phyloP scores from a whole-genome alignment of 2,888 invertebrate genomes.

The Andrena minutula region DNA sequence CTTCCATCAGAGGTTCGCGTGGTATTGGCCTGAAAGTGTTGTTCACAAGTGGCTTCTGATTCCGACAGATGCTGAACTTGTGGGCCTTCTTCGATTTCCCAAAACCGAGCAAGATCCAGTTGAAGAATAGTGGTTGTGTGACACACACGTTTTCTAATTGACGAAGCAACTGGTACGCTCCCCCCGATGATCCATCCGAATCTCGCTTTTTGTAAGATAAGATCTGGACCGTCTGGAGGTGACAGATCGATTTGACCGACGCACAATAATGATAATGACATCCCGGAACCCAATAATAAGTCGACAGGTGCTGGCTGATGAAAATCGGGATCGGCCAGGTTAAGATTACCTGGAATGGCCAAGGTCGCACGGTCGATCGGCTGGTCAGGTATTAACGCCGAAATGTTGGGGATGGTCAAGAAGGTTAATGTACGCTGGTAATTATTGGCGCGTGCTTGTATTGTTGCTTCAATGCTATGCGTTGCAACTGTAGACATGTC shows the following conservation, averaged over 20 bases:
- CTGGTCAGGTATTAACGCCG: neutral
- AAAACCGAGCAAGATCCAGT: neutral
- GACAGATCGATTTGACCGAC: too few relatives aligned
- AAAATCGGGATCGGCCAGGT: neutral
- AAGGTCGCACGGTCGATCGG: neutral
- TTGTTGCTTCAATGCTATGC: neutral
- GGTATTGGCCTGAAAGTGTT: too few relatives aligned
- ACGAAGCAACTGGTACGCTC: neutral
- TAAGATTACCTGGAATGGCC: neutral
- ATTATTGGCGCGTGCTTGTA: neutral
- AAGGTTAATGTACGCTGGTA: neutral
- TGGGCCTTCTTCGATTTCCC: slow-evolving; percentile 21
- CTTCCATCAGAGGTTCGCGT: too few relatives aligned
- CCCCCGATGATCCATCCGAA: slow-evolving; percentile 16
- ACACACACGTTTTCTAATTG: neutral
- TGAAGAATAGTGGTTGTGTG: neutral
- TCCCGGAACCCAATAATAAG: neutral
- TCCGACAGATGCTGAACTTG: neutral
- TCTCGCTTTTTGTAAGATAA: too few relatives aligned
- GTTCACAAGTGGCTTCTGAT: neutral
- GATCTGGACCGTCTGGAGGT: too few relatives aligned
- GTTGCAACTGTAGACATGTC: neutral
- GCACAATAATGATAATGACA: neutral
- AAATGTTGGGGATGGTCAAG: neutral
- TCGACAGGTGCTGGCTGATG: neutral